Base-by-base conservation (phyloP, 1,140 invertebrate species). In the Oryzaephilus surinamensis region DNA sequence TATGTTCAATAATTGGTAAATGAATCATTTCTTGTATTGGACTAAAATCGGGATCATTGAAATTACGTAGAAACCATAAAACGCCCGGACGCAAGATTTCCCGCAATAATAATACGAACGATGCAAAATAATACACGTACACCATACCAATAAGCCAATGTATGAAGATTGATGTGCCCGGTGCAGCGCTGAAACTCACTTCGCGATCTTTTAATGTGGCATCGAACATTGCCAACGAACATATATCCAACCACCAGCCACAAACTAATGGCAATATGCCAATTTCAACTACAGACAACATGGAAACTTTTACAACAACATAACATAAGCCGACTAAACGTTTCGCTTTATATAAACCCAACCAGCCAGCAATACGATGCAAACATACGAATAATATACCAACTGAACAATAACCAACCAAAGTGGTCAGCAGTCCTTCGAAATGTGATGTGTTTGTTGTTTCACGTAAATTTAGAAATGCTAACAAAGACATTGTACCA, bases 91-190 rank as follows among this genome's bases (percentile, higher is more conserved):
- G 69, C 5, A 99, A 59, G 2, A 98, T 89, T 67, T 99, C 96
- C 29, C 95, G 68, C 2, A 98, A 62, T 1, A 97, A 65, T 1
- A 97, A 70, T 21, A 98, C 90, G 58, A 98, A 98, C 0, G 93
- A 97, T 6, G 95, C 96, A 60, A 98, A 98, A 65, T 99, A 99
- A 63, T 99, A 99, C 10, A 99, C 92, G 63, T 97, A 99, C 1
- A 99, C 82, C 92, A 98, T 97, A 34, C 95, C 95, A n/a, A 95
- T 85, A 6, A 98, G 73, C 96, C 96, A 99, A 63, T 99, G 95
- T 32, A 98, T 84, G 57, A 99, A 99, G 73, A 97, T 90, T 0
- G 89, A 94, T 0, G 94, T 97, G 26, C 91, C 91, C 0, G 96
- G 95, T 0, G 90, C 84, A 1, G 79, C 70, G 45, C 79, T 76